Percentiles rank a stretch among this genome's conserved stretches.
phyloP scores from a whole-genome alignment of 2,797 vertebrate species.

The Sebastes kiyomatsui region DNA sequence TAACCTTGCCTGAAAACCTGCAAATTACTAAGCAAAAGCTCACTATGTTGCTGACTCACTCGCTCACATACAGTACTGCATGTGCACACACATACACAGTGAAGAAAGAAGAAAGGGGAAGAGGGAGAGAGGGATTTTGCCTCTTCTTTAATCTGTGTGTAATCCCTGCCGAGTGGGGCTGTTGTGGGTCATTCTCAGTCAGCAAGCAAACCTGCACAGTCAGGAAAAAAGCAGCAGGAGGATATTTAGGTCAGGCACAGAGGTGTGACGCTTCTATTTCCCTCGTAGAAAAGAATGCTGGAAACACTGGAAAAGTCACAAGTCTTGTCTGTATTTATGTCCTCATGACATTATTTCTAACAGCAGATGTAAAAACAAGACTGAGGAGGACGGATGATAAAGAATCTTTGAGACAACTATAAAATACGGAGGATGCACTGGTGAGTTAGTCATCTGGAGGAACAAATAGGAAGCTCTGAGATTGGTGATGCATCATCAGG shows the following conservation, averaged over 20 bases:
- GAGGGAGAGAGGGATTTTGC: background rate
- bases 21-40: background rate
- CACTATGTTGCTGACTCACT: background rate
- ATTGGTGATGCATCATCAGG: background rate
- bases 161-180: slow-evolving; percentile 49
- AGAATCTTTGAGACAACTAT: background rate
- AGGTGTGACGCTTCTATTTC: slow-evolving; percentile 21
- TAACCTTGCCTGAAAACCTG: background rate
- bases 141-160: slow-evolving; percentile 46
- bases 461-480: background rate
- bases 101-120: background rate
- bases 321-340: slow-evolving; percentile 1
- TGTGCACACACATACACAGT: background rate
- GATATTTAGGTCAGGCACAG: slow-evolving; percentile 26
- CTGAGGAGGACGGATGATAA: background rate
- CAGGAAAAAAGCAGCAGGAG: slow-evolving; percentile 33
- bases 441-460: background rate
- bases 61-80: background rate
- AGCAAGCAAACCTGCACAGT: slow-evolving; percentile 44
- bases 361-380: background rate
- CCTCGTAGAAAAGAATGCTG: background rate
- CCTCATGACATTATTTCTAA: background rate
- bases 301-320: background rate
- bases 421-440: background rate
- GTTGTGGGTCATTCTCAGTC: slow-evolving; percentile 30